Conservation (phyloP, 2,888 invertebrate species). For the Fragum sueziense region DNA sequence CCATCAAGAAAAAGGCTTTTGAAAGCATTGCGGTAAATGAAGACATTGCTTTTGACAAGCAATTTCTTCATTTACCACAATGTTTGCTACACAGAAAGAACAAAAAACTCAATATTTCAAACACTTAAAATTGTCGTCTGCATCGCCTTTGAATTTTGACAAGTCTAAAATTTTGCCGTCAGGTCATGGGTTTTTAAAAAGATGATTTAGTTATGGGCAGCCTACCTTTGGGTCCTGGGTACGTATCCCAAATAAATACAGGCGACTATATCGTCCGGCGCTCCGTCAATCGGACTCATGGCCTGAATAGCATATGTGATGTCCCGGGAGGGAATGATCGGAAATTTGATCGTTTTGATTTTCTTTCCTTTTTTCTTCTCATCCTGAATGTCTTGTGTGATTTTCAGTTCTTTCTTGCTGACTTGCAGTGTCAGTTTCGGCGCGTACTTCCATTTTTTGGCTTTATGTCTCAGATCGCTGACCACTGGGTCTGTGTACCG, state of each 20-base stretch:
- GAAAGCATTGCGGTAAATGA: neutral
- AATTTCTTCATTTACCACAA: neutral
- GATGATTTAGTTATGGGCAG: neutral
- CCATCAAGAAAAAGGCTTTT: no score
- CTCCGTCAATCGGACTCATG: slow-evolving; percentile 86
- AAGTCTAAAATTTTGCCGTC: no score
- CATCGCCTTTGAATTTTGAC: no score
- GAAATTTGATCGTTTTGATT: slow-evolving; percentile 87
- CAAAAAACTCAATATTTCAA: no score
- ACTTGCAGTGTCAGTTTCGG: slow-evolving; percentile 87
- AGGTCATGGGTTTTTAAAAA: neutral
- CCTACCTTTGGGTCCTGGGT: slow-evolving; percentile 92
- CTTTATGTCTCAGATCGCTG: slow-evolving; percentile 91
- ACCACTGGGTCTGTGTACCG: slow-evolving; percentile 93
- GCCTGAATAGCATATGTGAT: slow-evolving; percentile 95
- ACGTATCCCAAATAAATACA: slow-evolving; percentile 96
- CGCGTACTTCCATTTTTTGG: slow-evolving; percentile 91
- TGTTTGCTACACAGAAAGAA: no score
- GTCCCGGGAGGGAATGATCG: slow-evolving; percentile 83
- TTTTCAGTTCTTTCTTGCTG: slow-evolving; percentile 95
- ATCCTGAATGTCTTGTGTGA: slow-evolving; percentile 89
- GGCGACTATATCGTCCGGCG: slow-evolving; percentile 91
- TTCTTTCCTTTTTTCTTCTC: slow-evolving; percentile 77
- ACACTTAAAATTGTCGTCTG: no score
- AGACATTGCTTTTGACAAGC: neutral